Evolutionary conservation across 1,140 invertebrate genomes (phyloP).

Genomic region (Samia ricini): DNA sequence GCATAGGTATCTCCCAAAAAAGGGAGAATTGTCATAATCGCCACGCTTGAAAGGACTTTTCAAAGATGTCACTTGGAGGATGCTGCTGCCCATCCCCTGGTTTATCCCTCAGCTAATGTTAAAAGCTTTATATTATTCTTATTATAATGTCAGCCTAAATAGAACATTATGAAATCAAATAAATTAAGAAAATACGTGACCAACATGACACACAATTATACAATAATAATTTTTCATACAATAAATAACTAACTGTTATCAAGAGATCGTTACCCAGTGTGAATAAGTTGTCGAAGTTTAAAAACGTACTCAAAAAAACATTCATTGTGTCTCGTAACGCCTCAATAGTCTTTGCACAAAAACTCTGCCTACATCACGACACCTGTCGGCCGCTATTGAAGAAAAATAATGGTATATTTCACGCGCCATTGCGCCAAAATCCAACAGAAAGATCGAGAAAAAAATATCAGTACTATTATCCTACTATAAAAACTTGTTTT

Average conservation of each 20-base stretch:
- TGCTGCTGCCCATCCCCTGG: too few species aligned
- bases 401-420: slow-evolving; percentile 27
- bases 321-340: slow-evolving; percentile 10
- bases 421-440: slow-evolving; percentile 17
- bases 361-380: slow-evolving; percentile 31
- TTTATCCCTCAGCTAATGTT: too few species aligned
- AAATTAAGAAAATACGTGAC: neutral
- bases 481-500: neutral
- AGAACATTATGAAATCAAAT: neutral
- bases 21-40: too few species aligned
- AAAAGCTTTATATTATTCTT: too few species aligned
- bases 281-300: neutral
- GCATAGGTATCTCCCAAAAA: too few species aligned
- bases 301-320: neutral
- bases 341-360: slow-evolving; percentile 19
- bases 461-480: neutral
- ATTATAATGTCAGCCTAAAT: too few species aligned
- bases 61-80: too few species aligned
- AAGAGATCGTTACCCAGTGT: neutral
- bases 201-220: slow-evolving; percentile 3
- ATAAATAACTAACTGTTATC: neutral
- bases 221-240: neutral
- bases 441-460: neutral
- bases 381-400: slow-evolving; percentile 25
- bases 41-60: too few species aligned